Base-by-base conservation (phyloP, 2,113 vertebrate genomes). In the Bos javanicus region DNA sequence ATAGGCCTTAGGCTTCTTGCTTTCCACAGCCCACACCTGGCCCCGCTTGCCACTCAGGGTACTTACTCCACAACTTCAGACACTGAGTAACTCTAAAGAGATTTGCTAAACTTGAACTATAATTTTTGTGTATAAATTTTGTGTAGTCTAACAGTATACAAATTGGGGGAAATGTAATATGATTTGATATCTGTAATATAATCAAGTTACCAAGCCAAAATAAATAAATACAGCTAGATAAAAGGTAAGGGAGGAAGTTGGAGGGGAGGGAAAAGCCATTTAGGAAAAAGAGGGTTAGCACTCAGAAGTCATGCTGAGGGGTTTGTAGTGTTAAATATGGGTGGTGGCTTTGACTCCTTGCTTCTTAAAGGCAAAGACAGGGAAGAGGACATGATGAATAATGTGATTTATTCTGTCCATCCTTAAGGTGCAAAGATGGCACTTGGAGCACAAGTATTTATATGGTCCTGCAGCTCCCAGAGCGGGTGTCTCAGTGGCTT, bases 361-460 rank as follows among this genome's bases (percentile, higher is more conserved):
- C 13, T 64, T 23, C 11, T 11, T 21, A 33, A 33, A 81, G 64
- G 28, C 64, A 36, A 39, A 46, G 86, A 60, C 21, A 10, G 78
- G 46, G 28, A 90, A 39, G 16, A 46, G 54, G 90, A 33, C 7
- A 2, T 78, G 30, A 1, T 26, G 3, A 50, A 17, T 9, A 26
- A 23, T n/a, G 81, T 80, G 82, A 30, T 17, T 26, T 64, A 2
- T 16, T 1, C 43, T 5, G 11, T 78, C 36, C 62, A 2, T 71
- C 28, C 25, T 0, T 19, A 28, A 60, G 86, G 48, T 48, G 15
- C 23, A 54, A 8, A 28, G 2, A 13, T 5, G 2, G 2, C n/a
- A 0, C 8, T 13, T 43, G 39, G 7, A 30, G 26, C 13, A 0
- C 25, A n/a, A 39, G 78, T 36, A 30, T 36, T n/a, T 25, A 0